A percentile compares a stretch with the other conserved stretches of the same genome.
Conservation (phyloP, 2,113 vertebrate genomes). For the Lophochroa leadbeateri region DNA sequence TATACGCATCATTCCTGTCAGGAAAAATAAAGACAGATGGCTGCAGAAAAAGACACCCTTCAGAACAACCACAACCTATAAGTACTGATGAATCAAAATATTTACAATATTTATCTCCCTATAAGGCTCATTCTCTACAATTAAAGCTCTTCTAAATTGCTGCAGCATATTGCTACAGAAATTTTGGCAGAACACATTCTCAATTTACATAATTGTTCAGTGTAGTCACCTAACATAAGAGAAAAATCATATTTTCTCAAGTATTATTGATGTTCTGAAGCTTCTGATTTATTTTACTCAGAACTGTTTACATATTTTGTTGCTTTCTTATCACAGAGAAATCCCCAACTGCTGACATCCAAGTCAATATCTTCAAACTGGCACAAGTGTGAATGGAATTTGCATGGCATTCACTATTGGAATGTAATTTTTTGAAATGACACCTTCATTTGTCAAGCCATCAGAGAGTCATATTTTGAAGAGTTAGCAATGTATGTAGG, state of each 20-base stretch:
- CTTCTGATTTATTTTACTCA: not conserved
- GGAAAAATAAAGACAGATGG: conserved; percentile 46
- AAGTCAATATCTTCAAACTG: not conserved
- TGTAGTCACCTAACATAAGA: not conserved
- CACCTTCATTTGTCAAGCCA: not conserved
- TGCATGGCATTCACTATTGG: not conserved
- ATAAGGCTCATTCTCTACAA: conserved; percentile 1
- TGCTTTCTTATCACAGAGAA: not conserved
- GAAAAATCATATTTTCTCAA: not conserved
- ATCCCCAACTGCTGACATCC: not conserved
- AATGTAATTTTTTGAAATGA: not conserved
- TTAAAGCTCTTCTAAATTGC: conserved; percentile 6
- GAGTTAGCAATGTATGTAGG: no score
- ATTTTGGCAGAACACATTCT: conserved; percentile 31
- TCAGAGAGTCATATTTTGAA: not conserved
- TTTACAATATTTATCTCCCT: conserved; percentile 1
- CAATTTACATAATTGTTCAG: conserved; percentile 6
- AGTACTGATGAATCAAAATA: conserved; percentile 34
- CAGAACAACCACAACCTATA: conserved; percentile 25
- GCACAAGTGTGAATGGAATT: not conserved
- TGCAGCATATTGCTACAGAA: conserved; percentile 14
- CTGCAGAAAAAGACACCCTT: not conserved
- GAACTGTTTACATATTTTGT: not conserved
- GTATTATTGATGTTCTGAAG: not conserved
- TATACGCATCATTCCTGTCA: not conserved